These are phyloP conservation scores for Limnephilus marmoratus DNA, from an alignment of 2,888 invertebrate species.

Conservation along the genomic window DNA sequence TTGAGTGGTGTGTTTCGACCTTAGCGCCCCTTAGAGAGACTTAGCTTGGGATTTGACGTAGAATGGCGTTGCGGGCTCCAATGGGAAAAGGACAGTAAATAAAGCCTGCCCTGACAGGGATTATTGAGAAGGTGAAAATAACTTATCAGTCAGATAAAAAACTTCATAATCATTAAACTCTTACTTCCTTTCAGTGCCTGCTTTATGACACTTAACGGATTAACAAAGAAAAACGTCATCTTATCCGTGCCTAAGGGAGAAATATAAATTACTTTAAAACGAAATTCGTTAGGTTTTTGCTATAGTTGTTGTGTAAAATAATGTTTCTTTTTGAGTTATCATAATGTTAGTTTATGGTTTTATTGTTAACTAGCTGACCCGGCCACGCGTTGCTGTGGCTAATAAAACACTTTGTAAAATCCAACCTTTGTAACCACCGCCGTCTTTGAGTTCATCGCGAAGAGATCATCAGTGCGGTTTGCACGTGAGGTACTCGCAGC, in stretches of 20 bases:
- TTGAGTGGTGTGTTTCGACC: not conserved
- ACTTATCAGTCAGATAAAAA: constrained; percentile 45
- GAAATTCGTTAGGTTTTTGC: not conserved
- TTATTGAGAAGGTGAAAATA: constrained; percentile 49
- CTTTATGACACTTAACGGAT: not conserved
- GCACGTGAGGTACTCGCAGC: too few relatives aligned
- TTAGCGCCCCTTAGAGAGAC: constrained; percentile 41
- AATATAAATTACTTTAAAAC: not conserved
- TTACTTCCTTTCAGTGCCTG: not conserved
- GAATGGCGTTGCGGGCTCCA: not conserved
- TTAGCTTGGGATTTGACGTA: constrained; percentile 54
- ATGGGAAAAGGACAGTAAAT: constrained; percentile 28
- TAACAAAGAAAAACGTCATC: not conserved
- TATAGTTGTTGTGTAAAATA: too few relatives aligned
- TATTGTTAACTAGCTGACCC: too few relatives aligned
- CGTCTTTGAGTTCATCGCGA: too few relatives aligned
- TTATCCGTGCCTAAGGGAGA: not conserved
- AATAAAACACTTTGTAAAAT: too few relatives aligned
- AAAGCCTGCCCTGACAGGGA: constrained; percentile 16
- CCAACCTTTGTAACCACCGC: too few relatives aligned
- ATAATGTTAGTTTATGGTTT: too few relatives aligned
- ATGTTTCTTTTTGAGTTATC: too few relatives aligned
- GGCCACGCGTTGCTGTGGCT: too few relatives aligned
- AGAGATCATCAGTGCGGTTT: too few relatives aligned
- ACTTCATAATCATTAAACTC: not conserved